Evolutionary conservation across 2,888 invertebrate species (phyloP), one percentile per base, ranked within the genome.

Genomic region (Lymantria monacha): DNA sequence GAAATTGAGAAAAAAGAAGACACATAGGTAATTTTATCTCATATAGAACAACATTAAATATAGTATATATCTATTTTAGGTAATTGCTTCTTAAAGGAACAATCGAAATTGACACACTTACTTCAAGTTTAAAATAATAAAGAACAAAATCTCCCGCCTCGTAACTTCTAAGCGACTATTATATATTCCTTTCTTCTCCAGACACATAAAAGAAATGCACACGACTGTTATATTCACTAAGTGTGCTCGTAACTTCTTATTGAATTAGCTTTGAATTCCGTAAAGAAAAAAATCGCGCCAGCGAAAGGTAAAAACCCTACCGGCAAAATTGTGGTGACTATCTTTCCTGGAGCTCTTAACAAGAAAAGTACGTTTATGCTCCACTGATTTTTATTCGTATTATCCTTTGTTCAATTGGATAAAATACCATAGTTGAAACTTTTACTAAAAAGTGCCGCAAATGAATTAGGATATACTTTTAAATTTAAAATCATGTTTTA

Each of bases 371-470:
- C 82, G 83, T 82, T 84, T 84, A 84, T 83, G 82, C 83, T 81
- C 75, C 77, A 81, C 83, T 84, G 83, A 79, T 79, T 81, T 83
- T 83, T 80, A 83, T 83, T 83, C 83, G 81, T 82, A 83, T 83
- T 84, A 82, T 84, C 83, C 84, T 85, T 83, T 84, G 83, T 81
- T 84, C 82, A 74, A 83, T 79, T 78, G 82, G 80, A 84, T 85
- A 80, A 82, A 81, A 78, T 79, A 81, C 78, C 79, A 79, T 74
- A 76, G 79, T 70, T 71, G 74, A 81, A 83, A 76, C 79, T 79
- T 74, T 83, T 84, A 77, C 74, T 74, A 68, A 81, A 84, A 53
- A 75, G 78, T 79, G 78, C 65, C 75, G 79, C 76, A 82, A 80
- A 85, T 84, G 84, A 85, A 85, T 86, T 85, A 83, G 80, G 73